Base-by-base conservation (phyloP, 2,113 vertebrate genomes). In the Pelobates fuscus region DNA sequence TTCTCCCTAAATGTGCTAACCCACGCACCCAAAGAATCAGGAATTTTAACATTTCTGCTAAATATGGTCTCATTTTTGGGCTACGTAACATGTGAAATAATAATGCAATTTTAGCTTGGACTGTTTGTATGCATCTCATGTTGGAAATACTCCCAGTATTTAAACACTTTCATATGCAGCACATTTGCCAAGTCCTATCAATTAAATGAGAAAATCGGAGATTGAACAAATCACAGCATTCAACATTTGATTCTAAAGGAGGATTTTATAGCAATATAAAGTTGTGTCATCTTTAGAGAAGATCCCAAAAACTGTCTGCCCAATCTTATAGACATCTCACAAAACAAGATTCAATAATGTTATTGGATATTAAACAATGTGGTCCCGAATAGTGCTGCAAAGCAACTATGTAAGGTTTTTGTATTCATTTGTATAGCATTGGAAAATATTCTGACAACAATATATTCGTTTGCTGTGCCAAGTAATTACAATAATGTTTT, bases 131-230 rank as follows among this genome's bases (percentile, higher is more conserved):
- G 24, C 17, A 70, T 55, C 12, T 23, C 59, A 29, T 58, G 59
- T 3, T 71, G 57, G 69, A 58, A 71, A 46, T 46, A 44, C 54
- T 71, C 37, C 57, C 55, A 71, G 37, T 61, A 46, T 30, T 43
- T 15, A 24, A 59, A 69, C 18, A 2, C 52, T 59, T 60, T 44
- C 54, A 26, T 20, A 61, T 26, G 23, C 8, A 6, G 18, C 5
- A 8, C 24, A 29, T 41, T 14, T 71, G 69, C 69, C 69, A 61
- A 61, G 8, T 61, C 24, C 57, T 71, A 46, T 49, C 69, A 71
- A 61, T 46, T 71, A 46, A 60, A 27, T 27, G 21, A 61, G 12
- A 60, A 71, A 71, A 43, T 46, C 11, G 25, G 15, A 29, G 23
- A 61, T 20, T 41, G 57, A 44, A n/a, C 24, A 43, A 54, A 52